These are phyloP conservation scores for Hecatera dysodea DNA, from an alignment of 2,888 invertebrate genomes.

Conservation along the genomic window DNA sequence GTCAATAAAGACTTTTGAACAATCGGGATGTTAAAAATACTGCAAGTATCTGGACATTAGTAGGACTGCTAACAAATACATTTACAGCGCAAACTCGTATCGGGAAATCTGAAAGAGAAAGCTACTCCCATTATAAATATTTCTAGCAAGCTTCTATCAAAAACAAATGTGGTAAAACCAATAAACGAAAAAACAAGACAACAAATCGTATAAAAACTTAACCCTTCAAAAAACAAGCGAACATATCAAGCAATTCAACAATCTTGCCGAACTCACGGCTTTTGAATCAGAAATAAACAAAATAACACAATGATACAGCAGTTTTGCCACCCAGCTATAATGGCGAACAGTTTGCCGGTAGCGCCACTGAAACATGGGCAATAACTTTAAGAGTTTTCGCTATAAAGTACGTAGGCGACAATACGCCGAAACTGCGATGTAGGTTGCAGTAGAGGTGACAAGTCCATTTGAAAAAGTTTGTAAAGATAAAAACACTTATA, in stretches of 20 bases:
- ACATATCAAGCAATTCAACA: constrained; percentile 34
- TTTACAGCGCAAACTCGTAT: background rate
- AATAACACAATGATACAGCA: constrained; percentile 61
- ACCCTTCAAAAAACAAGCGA: constrained; percentile 9
- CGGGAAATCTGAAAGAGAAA: background rate
- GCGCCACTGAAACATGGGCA: constrained; percentile 64
- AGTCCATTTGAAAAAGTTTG: too few relatives aligned
- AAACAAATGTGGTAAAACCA: too few relatives aligned
- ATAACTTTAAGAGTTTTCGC: constrained; percentile 76
- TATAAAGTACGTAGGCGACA: constrained; percentile 74
- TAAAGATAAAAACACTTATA: too few relatives aligned
- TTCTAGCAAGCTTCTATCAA: too few relatives aligned
- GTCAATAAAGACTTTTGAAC: background rate
- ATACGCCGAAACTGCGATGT: constrained; percentile 62
- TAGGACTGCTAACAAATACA: too few relatives aligned
- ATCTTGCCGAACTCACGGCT: constrained; percentile 38
- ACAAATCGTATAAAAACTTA: background rate
- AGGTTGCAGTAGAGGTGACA: constrained; percentile 45
- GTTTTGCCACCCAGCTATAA: constrained; percentile 57
- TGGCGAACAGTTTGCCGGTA: constrained; percentile 69
- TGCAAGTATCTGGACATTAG: too few relatives aligned
- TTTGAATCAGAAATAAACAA: constrained; percentile 62
- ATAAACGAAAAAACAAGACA: too few relatives aligned
- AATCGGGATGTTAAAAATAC: too few relatives aligned
- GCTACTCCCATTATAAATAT: too few relatives aligned